A percentile compares a stretch with the other conserved stretches of the same genome.
Conservation (phyloP, 2,113 vertebrate species). For the Brachyhypopomus occidentalis region DNA sequence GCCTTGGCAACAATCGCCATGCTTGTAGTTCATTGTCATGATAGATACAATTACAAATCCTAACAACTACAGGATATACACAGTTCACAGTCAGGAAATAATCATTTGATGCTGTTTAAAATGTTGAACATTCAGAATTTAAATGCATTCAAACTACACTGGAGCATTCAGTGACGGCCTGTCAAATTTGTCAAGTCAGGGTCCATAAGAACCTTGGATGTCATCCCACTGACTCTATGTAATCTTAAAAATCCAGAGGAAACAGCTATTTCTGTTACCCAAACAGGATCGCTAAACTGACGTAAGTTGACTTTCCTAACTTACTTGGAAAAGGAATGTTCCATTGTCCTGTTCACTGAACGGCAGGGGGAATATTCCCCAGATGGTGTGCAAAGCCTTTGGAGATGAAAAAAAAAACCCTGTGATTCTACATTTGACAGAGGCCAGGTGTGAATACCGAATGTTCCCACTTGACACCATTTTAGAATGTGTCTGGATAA, state of each 20-base stretch:
- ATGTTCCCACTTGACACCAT: background rate
- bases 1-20: no score
- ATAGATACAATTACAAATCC: no score
- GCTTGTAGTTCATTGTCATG: no score
- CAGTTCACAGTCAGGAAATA: no score
- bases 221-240: background rate
- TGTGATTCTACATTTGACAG: background rate
- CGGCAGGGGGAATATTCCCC: background rate
- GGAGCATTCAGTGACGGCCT: no score
- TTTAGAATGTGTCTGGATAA: background rate
- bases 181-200: background rate
- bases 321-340: constrained; percentile 26
- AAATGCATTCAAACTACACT: no score
- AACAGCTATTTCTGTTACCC: background rate
- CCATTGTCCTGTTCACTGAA: constrained; percentile 21
- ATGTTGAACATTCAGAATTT: no score
- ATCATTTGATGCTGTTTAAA: no score
- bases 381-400: background rate
- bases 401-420: background rate
- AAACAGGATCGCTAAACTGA: background rate
- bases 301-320: background rate
- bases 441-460: background rate
- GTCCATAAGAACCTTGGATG: background rate
- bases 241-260: constrained; percentile 13
- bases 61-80: no score